Percentiles rank a stretch among this genome's conserved stretches.
These are phyloP conservation scores for Hirudinaria manillensis DNA, from an alignment of 2,888 invertebrate genomes.

Conservation along the genomic window DNA sequence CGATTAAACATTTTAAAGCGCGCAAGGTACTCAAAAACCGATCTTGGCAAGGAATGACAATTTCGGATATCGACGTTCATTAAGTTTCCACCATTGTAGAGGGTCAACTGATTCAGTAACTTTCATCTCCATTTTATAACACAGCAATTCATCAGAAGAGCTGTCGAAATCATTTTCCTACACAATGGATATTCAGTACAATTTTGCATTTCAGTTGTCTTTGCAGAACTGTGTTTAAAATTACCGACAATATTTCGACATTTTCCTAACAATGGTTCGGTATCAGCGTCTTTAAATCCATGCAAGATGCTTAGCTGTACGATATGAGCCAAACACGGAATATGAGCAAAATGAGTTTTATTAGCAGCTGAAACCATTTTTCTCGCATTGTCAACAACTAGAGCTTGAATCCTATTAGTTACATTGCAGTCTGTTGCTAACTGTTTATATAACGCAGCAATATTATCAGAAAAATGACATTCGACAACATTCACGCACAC, in stretches of 20 bases:
- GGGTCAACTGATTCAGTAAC: background rate
- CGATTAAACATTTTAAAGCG: too few relatives aligned
- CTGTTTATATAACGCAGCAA: constrained; percentile 20
- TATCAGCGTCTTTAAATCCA: constrained; percentile 16
- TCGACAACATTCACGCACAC: constrained; percentile 20
- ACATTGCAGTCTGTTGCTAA: constrained; percentile 10
- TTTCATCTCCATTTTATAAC: constrained; percentile 6
- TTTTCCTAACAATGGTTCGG: too few relatives aligned
- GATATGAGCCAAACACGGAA: constrained; percentile 11
- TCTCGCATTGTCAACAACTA: constrained; percentile 19
- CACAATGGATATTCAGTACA: constrained; percentile 7
- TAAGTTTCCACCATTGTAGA: background rate
- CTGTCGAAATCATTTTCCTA: background rate
- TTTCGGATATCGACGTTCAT: background rate
- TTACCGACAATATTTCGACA: background rate
- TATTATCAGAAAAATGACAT: constrained; percentile 10
- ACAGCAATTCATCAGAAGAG: background rate
- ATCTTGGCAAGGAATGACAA: too few relatives aligned
- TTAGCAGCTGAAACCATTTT: constrained; percentile 1
- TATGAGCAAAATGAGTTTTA: constrained; percentile 20
- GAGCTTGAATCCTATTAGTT: constrained; percentile 13
- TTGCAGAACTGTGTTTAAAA: constrained; percentile 18
- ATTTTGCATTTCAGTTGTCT: constrained; percentile 15
- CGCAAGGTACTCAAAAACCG: too few relatives aligned
- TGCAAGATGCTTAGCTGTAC: constrained; percentile 21